A percentile compares a stretch with the other conserved stretches of the same genome.
Conservation (phyloP, 2,797 vertebrate species). For the Anabas testudineus region DNA sequence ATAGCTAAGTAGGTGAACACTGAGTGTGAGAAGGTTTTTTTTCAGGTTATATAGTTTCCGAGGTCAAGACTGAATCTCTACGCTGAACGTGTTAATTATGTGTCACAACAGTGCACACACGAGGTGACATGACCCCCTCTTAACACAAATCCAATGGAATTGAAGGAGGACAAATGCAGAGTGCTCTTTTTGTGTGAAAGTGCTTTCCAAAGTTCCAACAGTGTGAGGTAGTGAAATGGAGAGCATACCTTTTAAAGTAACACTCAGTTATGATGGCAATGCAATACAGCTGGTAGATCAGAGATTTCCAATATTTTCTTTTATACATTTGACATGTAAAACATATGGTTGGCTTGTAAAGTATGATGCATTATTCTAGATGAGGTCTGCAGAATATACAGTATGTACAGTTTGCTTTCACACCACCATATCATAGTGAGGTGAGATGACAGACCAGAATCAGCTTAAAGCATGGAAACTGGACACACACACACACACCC, state of each 20-base stretch:
- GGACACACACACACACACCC: neutral
- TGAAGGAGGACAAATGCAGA: neutral
- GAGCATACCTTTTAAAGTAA: neutral
- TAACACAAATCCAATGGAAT: neutral
- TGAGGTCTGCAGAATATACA: no score
- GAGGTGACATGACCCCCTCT: neutral
- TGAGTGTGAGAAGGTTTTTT: neutral
- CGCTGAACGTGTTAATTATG: neutral
- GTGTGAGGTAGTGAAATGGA: neutral
- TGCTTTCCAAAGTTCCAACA: neutral
- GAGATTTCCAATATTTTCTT: no score
- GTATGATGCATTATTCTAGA: no score
- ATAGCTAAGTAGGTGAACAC: neutral
- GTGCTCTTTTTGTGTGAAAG: neutral
- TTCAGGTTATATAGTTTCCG: neutral
- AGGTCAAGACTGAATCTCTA: neutral
- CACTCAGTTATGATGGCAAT: no score
- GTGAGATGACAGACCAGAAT: no score
- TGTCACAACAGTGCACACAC: no score
- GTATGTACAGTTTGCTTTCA: no score
- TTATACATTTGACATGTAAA: no score
- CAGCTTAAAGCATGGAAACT: no score
- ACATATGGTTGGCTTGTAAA: no score
- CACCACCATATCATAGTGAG: no score
- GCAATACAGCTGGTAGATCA: no score